A percentile compares a stretch with the other conserved stretches of the same genome.
phyloP scores from a whole-genome alignment of 2,113 vertebrate species.

The Melierax canorus region DNA sequence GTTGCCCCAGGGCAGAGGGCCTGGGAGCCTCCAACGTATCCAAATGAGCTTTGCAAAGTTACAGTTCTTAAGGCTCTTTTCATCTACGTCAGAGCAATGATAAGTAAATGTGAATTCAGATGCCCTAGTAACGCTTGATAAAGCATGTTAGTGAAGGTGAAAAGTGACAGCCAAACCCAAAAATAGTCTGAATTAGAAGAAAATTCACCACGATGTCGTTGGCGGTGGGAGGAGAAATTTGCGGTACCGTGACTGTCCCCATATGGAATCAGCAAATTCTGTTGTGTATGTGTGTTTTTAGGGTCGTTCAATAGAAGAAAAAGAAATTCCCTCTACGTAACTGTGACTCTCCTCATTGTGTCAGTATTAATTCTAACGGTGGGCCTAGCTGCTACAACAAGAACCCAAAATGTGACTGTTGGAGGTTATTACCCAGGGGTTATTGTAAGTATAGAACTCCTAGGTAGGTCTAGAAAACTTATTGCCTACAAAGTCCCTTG shows the following conservation, averaged over 20 bases:
- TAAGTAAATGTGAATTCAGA: background rate
- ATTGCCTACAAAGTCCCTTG: conserved; percentile 22
- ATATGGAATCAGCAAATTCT: conserved; percentile 54
- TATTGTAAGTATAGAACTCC: conserved; percentile 87
- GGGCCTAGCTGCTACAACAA: conserved; percentile 93
- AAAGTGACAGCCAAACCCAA: background rate
- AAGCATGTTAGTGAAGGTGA: conserved; percentile 3
- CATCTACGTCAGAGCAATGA: background rate
- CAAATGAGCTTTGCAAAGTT: background rate
- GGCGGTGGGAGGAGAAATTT: background rate
- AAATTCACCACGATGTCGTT: background rate
- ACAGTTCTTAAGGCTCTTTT: background rate
- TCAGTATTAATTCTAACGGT: conserved; percentile 94
- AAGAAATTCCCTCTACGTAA: conserved; percentile 94
- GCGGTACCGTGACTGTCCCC: background rate
- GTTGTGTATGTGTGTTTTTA: conserved; percentile 77
- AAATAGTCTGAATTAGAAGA: background rate
- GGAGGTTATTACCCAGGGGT: conserved; percentile 98
- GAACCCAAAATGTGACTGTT: conserved; percentile 97
- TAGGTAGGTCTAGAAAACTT: conserved; percentile 58
- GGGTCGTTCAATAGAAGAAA: conserved; percentile 95
- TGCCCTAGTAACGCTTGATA: background rate
- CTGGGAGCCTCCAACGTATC: background rate
- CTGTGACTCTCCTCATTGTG: conserved; percentile 90
- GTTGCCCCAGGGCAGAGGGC: background rate